Evolutionary conservation across 2,888 invertebrate species (phyloP).

Genomic region (Eupithecia abbreviata): DNA sequence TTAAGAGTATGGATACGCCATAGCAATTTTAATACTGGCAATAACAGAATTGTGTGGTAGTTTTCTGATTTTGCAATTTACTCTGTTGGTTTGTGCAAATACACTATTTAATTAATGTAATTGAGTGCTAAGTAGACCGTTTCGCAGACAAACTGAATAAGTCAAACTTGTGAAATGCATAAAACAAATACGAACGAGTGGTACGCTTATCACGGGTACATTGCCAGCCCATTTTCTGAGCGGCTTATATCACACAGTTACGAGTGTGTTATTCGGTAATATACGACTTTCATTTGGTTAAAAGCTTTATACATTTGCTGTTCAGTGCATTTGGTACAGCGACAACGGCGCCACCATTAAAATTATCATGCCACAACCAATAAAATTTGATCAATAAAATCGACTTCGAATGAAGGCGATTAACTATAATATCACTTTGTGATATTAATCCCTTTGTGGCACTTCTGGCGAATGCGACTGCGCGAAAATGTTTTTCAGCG

Average conservation of each 20-base stretch:
- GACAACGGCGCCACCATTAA: constrained; percentile 69
- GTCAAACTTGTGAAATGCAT: constrained; percentile 63
- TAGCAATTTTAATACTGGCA: not conserved
- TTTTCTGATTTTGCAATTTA: not conserved
- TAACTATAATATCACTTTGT: constrained; percentile 46
- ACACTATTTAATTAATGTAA: constrained; percentile 55
- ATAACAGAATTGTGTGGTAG: not conserved
- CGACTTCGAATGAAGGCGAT: constrained; percentile 56
- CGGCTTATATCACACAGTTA: constrained; percentile 73
- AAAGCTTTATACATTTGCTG: constrained; percentile 78
- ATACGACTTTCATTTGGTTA: constrained; percentile 80
- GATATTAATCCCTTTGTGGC: constrained; percentile 37
- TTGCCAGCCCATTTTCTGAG: constrained; percentile 74
- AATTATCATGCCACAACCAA: constrained; percentile 66
- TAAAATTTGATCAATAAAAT: constrained; percentile 63
- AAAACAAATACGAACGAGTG: constrained; percentile 60
- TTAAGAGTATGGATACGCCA: not conserved
- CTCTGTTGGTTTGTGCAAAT: constrained; percentile 2
- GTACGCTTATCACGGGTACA: constrained; percentile 65
- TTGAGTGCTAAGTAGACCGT: constrained; percentile 55
- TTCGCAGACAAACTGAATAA: constrained; percentile 56
- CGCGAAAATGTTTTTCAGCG: constrained; percentile 1
- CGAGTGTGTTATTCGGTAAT: constrained; percentile 77
- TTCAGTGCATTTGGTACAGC: constrained; percentile 65
- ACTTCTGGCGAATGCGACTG: constrained; percentile 5